Evolutionary conservation across 92 coral and sea anemone genomes (phyloP), one percentile per base, ranked within the genome.

Genomic region (Anthopleura xanthogrammica): DNA sequence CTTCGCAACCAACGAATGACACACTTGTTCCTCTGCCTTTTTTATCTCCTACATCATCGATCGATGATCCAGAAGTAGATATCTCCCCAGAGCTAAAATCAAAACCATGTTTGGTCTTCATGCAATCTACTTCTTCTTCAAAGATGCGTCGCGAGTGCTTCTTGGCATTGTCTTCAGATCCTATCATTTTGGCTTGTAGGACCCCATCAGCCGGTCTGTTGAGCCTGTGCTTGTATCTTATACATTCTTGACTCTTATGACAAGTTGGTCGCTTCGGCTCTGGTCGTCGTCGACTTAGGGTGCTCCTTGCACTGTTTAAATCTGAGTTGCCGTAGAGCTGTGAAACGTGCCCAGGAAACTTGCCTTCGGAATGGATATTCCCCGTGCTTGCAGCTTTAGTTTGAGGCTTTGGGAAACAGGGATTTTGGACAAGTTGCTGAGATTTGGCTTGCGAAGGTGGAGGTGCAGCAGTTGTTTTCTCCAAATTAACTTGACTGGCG

Each of bases 71-170:
- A 5, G 88, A 85, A 10, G 83, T 58, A 29, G 88, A 85, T 19
- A 81, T 43, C 74, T 81, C 84, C 23, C 84, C 84, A 9, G 84
- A 81, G 23, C 84, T 81, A 41, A 78, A 78, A 62, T 54, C 79
- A 7, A 65, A 80, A 50, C 48, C 40, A 7, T 77, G 73, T 75
- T 74, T 89, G 52, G 83, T 82, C 79, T 83, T 89, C 84, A 85
- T 82, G 72, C 94, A 91, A 40, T 91, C 94, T 0, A 91, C 90
- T 81, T 88, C 94, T 77, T 91, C 94, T 82, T 91, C 94, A 79
- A 91, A 91, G 29, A 85, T 80, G 10, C 88, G 78, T 14, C 75
- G 77, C 36, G 86, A 64, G 20, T 65, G 75, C 9, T 36, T 39
- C 52, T 60, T 68, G 3, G 12, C n/a, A 52, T 85, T 58, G 10